phyloP scores from a whole-genome alignment of 23 tunicate genomes.

The Halocynthia aurantium region DNA sequence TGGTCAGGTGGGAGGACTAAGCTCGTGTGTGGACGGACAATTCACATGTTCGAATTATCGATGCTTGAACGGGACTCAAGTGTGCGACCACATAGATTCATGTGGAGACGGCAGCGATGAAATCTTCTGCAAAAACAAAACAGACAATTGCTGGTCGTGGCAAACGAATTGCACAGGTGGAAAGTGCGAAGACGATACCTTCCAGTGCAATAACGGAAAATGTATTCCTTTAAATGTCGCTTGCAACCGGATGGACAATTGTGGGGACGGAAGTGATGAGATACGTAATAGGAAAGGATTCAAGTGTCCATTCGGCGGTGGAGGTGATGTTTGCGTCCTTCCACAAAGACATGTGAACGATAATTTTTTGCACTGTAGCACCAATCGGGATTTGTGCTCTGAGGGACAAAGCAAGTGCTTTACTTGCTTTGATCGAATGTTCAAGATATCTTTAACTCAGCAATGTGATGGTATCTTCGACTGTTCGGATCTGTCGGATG shows the following conservation, averaged over 20 bases:
- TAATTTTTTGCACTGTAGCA: constrained; percentile 24
- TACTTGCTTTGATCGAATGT: constrained; percentile 42
- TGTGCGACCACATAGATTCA: constrained; percentile 16
- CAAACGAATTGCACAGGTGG: constrained; percentile 5
- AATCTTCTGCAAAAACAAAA: not conserved
- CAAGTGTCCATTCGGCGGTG: constrained; percentile 50
- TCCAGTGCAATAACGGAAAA: constrained; percentile 59
- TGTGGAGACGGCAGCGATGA: constrained; percentile 25
- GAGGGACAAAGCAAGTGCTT: constrained; percentile 31
- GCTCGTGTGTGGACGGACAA: not conserved
- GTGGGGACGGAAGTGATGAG: constrained; percentile 69
- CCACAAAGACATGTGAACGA: constrained; percentile 39
- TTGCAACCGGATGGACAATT: constrained; percentile 49
- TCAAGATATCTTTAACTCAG: constrained; percentile 33
- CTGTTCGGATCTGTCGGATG: constrained; percentile 74
- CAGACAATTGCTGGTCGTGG: constrained; percentile 12
- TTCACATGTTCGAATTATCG: not conserved
- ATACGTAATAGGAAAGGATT: constrained; percentile 44
- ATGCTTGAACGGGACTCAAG: not conserved
- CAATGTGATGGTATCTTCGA: constrained; percentile 74
- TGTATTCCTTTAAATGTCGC: constrained; percentile 32
- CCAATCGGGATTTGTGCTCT: constrained; percentile 40
- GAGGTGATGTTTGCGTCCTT: constrained; percentile 45
- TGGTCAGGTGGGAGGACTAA: no score
- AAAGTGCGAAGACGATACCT: constrained; percentile 7